A percentile compares a stretch with the other conserved stretches of the same genome.
Conservation (phyloP, 1,140 invertebrate genomes). For the Caenorhabditis latens region DNA sequence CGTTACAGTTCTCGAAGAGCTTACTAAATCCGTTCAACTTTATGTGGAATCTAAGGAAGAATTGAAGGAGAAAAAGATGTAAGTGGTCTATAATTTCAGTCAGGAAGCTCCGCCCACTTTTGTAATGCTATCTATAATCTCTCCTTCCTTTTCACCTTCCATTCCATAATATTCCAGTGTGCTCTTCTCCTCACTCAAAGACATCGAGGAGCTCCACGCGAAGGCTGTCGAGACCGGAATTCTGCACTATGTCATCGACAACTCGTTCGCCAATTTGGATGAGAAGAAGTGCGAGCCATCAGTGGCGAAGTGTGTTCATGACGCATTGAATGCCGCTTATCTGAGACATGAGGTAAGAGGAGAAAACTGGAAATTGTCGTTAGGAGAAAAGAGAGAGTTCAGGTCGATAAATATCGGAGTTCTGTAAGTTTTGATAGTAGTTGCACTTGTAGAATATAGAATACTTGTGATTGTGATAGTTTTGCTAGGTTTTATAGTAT, state of each 20-base stretch:
- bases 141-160: no score
- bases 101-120: no score
- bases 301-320: conserved; percentile 58
- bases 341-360: conserved; percentile 41
- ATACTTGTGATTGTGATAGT: background rate
- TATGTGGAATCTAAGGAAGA: conserved; percentile 28
- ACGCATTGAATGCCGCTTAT: conserved; percentile 47
- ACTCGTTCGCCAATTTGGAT: conserved; percentile 45
- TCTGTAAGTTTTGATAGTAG: background rate
- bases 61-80: conserved; percentile 62
- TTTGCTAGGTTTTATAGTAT: background rate
- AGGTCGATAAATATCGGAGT: conserved; percentile 32
- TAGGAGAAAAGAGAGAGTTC: background rate
- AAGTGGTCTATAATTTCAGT: background rate
- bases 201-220: conserved; percentile 59
- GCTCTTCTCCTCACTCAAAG: conserved; percentile 61
- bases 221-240: conserved; percentile 52
- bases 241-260: conserved; percentile 62
- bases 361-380: background rate
- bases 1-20: conserved; percentile 14
- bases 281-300: conserved; percentile 17
- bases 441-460: background rate
- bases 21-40: conserved; percentile 35
- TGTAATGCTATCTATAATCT: no score
- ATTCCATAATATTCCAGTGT: conserved; percentile 57